phyloP scores from a whole-genome alignment of 2,113 vertebrate species.

The Pomatorhinus ruficollis region DNA sequence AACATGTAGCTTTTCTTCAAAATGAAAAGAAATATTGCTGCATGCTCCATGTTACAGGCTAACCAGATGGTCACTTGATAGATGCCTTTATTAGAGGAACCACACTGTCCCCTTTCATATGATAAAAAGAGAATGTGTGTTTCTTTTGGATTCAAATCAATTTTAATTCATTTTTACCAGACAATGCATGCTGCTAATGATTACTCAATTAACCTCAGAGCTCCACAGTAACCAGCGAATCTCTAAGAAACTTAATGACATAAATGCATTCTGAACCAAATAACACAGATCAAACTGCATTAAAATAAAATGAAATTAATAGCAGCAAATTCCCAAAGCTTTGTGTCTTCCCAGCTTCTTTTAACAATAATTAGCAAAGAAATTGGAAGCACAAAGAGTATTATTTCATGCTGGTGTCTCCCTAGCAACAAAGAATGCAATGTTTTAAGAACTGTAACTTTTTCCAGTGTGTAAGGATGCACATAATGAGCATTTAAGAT shows the following conservation, averaged over 20 bases:
- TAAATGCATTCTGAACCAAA: neutral
- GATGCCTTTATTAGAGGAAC: neutral
- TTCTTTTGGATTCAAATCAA: conserved; percentile 43
- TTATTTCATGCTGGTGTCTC: neutral
- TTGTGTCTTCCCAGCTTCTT: neutral
- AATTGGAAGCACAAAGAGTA: neutral
- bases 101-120: neutral
- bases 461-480: neutral
- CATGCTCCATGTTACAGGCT: neutral
- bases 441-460: neutral
- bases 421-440: neutral
- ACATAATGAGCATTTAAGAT: neutral
- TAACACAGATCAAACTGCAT: neutral
- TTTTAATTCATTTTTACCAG: conserved; percentile 65
- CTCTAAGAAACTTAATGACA: conserved; percentile 6
- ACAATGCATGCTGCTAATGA: conserved; percentile 47
- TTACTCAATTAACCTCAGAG: conserved; percentile 62
- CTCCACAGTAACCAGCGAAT: conserved; percentile 26
- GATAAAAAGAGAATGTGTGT: neutral
- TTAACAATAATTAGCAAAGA: neutral
- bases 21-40: neutral
- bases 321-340: neutral
- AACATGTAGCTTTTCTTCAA: neutral
- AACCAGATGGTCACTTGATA: neutral
- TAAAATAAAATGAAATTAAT: conserved; percentile 28